A percentile compares a stretch with the other conserved stretches of the same genome.
These are phyloP conservation scores for Doryteuthis pealeii DNA, from an alignment of 1,140 invertebrate species.

Conservation along the genomic window DNA sequence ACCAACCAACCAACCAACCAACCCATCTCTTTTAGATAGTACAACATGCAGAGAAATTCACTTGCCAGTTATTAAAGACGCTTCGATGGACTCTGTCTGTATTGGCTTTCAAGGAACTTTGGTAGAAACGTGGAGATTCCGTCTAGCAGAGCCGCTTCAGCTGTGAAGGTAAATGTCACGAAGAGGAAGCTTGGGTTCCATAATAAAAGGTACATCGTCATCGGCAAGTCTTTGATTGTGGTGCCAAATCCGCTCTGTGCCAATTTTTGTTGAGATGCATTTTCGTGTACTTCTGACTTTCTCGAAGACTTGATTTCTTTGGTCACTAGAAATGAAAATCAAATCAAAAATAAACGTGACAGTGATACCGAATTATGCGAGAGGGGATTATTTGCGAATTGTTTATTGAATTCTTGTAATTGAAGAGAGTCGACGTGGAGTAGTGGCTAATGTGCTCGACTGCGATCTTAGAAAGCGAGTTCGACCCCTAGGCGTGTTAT, in stretches of 20 bases:
- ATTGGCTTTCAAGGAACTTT: slow-evolving; percentile 81
- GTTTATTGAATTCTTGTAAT: too few relatives aligned
- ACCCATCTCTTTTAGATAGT: too few relatives aligned
- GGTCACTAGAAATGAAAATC: background rate
- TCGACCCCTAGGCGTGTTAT: too few relatives aligned
- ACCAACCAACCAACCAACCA: too few relatives aligned
- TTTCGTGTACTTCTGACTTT: slow-evolving; percentile 32
- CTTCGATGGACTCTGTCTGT: slow-evolving; percentile 72
- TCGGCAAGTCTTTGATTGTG: slow-evolving; percentile 28
- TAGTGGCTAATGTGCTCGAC: too few relatives aligned
- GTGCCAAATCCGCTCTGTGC: slow-evolving; percentile 19
- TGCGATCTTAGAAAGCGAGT: too few relatives aligned
- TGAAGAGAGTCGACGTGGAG: too few relatives aligned
- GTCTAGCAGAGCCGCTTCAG: slow-evolving; percentile 74
- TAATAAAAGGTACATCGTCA: slow-evolving; percentile 61
- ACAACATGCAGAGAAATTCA: too few relatives aligned
- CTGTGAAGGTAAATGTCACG: slow-evolving; percentile 73
- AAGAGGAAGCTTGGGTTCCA: slow-evolving; percentile 79
- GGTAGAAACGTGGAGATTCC: slow-evolving; percentile 82
- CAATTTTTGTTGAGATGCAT: background rate
- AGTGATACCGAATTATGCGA: background rate
- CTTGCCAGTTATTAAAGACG: slow-evolving; percentile 74
- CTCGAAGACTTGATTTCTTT: slow-evolving; percentile 30
- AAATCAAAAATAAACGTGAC: background rate
- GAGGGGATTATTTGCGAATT: background rate